A percentile compares a stretch with the other conserved stretches of the same genome.
phyloP scores from a whole-genome alignment of 2,888 invertebrate genomes.

The Atethmia centrago region DNA sequence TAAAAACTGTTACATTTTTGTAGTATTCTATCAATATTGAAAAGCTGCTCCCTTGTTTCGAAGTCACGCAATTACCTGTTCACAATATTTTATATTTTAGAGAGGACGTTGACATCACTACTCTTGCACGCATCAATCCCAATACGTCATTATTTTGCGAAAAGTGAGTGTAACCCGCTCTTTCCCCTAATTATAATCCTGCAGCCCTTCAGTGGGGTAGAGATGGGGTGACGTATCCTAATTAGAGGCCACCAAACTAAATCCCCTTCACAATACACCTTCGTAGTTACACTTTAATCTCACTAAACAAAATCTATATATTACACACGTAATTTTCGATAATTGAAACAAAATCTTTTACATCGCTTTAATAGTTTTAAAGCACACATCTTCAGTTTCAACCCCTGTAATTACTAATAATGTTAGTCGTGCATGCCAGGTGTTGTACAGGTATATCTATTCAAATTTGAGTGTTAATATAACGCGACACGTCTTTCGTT shows the following conservation, averaged over 20 bases:
- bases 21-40: conserved; percentile 39
- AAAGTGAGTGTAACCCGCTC: conserved; percentile 42
- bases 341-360: background rate
- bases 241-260: conserved; percentile 43
- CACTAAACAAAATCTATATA: conserved; percentile 9
- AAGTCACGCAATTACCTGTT: conserved; percentile 32
- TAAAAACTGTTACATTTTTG: conserved; percentile 35
- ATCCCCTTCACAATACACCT: conserved; percentile 31
- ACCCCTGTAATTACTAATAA: conserved; percentile 48
- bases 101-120: conserved; percentile 23
- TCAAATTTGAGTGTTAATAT: conserved; percentile 73
- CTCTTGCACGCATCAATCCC: conserved; percentile 17
- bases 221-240: conserved; percentile 51
- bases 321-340: background rate
- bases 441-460: conserved; percentile 66
- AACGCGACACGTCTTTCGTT: conserved; percentile 66
- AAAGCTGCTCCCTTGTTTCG: conserved; percentile 27
- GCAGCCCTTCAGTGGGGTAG: conserved; percentile 26
- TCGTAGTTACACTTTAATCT: conserved; percentile 13
- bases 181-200: conserved; percentile 55
- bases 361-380: conserved; percentile 24
- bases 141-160: conserved; percentile 35
- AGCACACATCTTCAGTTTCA: conserved; percentile 10
- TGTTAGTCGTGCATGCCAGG: conserved; percentile 42
- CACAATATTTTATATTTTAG: conserved; percentile 16